Percentiles rank a stretch among this genome's conserved stretches.
Evolutionary conservation across 2,797 vertebrate species (phyloP).

Genomic region (Anniella stebbinsi): DNA sequence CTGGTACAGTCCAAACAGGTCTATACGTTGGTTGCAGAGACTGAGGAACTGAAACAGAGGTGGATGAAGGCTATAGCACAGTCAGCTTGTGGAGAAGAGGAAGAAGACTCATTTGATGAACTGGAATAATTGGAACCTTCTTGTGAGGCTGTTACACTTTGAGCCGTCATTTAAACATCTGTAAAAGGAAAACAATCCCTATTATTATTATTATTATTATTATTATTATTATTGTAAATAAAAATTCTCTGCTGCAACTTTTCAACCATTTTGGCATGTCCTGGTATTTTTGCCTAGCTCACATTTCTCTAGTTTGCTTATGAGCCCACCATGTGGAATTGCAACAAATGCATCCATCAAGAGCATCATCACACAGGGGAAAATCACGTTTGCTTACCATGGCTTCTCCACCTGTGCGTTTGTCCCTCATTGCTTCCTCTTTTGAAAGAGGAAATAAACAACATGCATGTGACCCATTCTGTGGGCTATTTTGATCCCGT

Average conservation of each 20-base stretch:
- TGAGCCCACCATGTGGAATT: neutral
- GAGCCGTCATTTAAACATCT: neutral
- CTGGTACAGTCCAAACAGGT: constrained; percentile 78
- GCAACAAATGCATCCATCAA: neutral
- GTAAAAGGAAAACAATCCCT: neutral
- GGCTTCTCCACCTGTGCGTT: no score
- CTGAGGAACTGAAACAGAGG: constrained; percentile 71
- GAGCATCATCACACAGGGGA: no score
- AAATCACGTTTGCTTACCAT: no score
- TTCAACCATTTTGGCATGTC: neutral
- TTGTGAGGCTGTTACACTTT: neutral
- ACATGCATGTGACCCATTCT: no score
- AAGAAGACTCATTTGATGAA: neutral
- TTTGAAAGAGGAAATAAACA: no score
- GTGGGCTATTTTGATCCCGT: no score
- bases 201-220: neutral
- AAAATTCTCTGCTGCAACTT: neutral
- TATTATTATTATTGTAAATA: neutral
- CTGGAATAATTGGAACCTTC: constrained; percentile 22
- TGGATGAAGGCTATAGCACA: constrained; percentile 74
- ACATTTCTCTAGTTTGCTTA: neutral
- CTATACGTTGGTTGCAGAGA: constrained; percentile 76
- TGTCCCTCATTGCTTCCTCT: no score
- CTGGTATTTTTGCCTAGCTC: neutral
- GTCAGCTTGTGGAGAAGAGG: constrained; percentile 54